Percentiles rank a stretch among this genome's conserved stretches.
Evolutionary conservation across 2,113 vertebrate genomes (phyloP).

Genomic region (Halcyon senegalensis): DNA sequence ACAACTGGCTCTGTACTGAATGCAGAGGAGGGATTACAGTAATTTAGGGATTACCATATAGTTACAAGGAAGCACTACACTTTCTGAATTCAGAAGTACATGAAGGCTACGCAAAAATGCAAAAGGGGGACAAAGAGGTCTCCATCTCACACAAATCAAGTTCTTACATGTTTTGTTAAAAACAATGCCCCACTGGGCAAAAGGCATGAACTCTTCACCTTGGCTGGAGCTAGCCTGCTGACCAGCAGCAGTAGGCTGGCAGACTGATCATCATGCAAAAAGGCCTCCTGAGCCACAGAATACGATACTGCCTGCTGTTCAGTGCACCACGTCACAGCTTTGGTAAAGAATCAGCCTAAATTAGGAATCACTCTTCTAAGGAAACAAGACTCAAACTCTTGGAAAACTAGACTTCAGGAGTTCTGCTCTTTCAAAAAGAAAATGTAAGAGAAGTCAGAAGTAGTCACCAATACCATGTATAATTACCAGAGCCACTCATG

Average conservation of each 20-base stretch:
- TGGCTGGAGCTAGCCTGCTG: not conserved
- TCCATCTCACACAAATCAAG: not conserved
- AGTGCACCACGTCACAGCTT: not conserved
- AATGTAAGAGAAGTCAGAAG: not conserved
- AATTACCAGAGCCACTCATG: not conserved
- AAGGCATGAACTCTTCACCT: not conserved
- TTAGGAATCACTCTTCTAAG: not conserved
- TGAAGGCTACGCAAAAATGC: not conserved
- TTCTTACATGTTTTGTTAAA: not conserved
- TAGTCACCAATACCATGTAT: not conserved
- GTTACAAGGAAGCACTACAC: conserved; percentile 44
- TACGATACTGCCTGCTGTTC: not conserved
- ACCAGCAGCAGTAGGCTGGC: not conserved
- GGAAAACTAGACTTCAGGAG: not conserved
- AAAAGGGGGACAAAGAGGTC: not conserved
- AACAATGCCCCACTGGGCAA: not conserved
- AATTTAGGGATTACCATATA: conserved; percentile 51
- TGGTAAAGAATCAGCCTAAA: not conserved
- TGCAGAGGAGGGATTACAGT: conserved; percentile 36
- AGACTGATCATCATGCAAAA: not conserved
- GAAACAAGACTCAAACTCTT: not conserved
- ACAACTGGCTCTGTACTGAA: conserved; percentile 36
- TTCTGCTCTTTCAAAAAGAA: not conserved
- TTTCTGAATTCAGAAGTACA: conserved; percentile 40
- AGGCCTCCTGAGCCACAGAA: not conserved